Conservation (phyloP, 2,113 vertebrate genomes). For the Lanius ludovicianus region DNA sequence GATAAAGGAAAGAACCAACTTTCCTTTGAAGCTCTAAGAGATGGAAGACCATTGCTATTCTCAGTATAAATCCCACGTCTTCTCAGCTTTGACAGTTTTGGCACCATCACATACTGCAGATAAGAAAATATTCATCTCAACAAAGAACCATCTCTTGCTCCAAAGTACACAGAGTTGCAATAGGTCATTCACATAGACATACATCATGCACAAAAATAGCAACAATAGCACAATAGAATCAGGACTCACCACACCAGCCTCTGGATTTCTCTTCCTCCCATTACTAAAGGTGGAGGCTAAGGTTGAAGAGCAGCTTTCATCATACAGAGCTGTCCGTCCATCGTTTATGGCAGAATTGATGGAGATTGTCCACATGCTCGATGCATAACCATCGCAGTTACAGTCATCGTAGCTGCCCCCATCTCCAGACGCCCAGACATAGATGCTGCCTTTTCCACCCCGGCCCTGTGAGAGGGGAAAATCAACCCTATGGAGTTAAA, state of each 20-base stretch:
- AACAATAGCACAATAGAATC: neutral
- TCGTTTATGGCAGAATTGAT: conserved; percentile 99
- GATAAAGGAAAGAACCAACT: neutral
- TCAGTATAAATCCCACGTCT: neutral
- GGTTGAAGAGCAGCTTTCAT: conserved; percentile 98
- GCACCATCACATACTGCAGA: neutral
- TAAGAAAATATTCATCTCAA: neutral
- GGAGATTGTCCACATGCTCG: conserved; percentile 99
- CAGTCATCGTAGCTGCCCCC: conserved; percentile 98
- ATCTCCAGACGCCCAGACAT: conserved; percentile 97
- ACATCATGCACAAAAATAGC: neutral
- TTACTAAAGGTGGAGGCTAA: conserved; percentile 98
- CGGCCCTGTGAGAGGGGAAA: conserved; percentile 79
- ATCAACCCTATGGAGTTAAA: neutral
- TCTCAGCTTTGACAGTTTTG: neutral
- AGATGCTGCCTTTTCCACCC: conserved; percentile 96
- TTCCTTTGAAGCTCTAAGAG: neutral
- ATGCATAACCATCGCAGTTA: conserved; percentile 97
- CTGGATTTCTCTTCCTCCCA: conserved; percentile 94
- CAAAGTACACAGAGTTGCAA: neutral
- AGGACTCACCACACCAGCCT: conserved; percentile 92
- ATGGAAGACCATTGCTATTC: neutral
- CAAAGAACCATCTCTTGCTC: neutral
- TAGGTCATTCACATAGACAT: neutral
- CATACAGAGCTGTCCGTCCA: conserved; percentile 92